Percentiles rank a stretch among this genome's conserved stretches.
These are phyloP conservation scores for Agrotis segetum DNA, from an alignment of 2,888 invertebrate species.

Conservation along the genomic window DNA sequence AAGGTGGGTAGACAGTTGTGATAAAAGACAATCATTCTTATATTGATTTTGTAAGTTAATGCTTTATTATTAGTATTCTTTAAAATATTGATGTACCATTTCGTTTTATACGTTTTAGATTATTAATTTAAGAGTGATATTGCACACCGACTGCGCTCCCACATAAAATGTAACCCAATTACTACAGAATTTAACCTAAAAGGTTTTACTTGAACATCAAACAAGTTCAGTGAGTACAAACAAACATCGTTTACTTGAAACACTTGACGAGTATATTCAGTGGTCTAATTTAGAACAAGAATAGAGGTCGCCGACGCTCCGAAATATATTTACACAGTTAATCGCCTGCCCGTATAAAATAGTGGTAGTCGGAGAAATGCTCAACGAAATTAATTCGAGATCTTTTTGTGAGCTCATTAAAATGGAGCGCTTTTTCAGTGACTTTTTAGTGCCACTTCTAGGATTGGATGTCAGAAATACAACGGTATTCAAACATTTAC, in stretches of 20 bases:
- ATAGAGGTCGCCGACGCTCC: conserved; percentile 32
- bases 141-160: not conserved
- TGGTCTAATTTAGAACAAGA: conserved; percentile 44
- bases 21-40: conserved; percentile 27
- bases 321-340: conserved; percentile 51
- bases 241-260: conserved; percentile 50
- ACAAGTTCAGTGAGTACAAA: conserved; percentile 38
- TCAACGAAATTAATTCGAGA: conserved; percentile 34
- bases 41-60: conserved; percentile 9
- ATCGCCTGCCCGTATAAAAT: conserved; percentile 30
- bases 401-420: conserved; percentile 49
- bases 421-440: conserved; percentile 55
- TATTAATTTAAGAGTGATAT: not conserved
- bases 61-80: not conserved
- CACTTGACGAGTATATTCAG: conserved; percentile 43
- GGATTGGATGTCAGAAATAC: conserved; percentile 60
- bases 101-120: not conserved
- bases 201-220: conserved; percentile 31
- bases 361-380: conserved; percentile 28
- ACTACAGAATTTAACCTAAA: conserved; percentile 34
- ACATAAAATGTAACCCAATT: conserved; percentile 25
- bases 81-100: not conserved
- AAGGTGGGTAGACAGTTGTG: conserved; percentile 21
- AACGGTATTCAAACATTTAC: conserved; percentile 53
- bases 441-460: conserved; percentile 61